Evolutionary conservation across 1,140 invertebrate genomes (phyloP), one percentile per base, ranked within the genome.

Genomic region (Philaenus spumarius): DNA sequence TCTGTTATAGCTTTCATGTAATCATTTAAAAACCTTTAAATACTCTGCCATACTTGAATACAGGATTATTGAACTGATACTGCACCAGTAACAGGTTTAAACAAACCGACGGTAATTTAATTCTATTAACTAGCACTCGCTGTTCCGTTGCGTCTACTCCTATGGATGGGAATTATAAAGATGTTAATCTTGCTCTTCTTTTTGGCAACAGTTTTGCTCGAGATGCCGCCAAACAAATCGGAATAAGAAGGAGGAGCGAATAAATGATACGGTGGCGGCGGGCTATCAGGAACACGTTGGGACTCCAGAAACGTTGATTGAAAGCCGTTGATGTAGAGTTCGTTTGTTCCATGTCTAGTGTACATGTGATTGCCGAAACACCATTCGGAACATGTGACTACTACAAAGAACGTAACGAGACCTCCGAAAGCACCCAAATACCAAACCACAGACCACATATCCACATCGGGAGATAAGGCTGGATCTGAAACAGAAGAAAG

Each of bases 371-470:
- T 69, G 65, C 55, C 61, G 48, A 79, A 81, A 58, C 79, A 82
- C 77, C 79, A 80, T 57, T 82, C 80, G 1, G 77, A 78, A 59
- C 78, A 82, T 55, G 78, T 80, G n/a, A 82, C 77, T 4, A 81
- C 73, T 5, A 82, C 69, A 64, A 82, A 82, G 66, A 81, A 82
- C 0, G 75, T 72, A 2, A 82, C 78, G 15, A 82, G 65, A 1
- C 78, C 79, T 3, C 78, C 78, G 59, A 82, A 82, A 2, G 78
- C 80, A 9, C 78, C 79, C 17, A 82, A 75, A 68, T 82, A 82
- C 79, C 79, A 81, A 0, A 81, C 72, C 35, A 81, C 77, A 19
- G 78, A 80, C 77, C 78, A 78, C 0, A 78, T 75, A 58, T 80
- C 77, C 24, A 39, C 23, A 35, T 47, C 46, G 1, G n/a, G 23